These are phyloP conservation scores for Tichodroma muraria DNA, from an alignment of 2,113 vertebrate species.

Conservation along the genomic window DNA sequence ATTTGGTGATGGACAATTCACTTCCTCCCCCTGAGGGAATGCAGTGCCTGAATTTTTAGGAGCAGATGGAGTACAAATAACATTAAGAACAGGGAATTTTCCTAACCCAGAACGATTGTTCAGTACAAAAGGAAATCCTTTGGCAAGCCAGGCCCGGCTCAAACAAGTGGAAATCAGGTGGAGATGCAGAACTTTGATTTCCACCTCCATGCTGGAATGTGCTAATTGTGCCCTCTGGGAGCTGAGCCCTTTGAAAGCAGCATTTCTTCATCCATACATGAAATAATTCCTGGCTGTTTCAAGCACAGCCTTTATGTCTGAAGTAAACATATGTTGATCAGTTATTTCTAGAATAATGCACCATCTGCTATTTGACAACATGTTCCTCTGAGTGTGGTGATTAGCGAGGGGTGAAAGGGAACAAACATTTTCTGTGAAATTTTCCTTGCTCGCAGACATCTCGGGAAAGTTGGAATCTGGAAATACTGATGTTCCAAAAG, in stretches of 20 bases:
- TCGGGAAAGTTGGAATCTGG: not conserved
- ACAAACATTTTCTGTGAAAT: not conserved
- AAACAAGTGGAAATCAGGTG: not conserved
- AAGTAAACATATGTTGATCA: conserved; percentile 47
- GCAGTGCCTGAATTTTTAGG: not conserved
- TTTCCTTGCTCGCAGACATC: not conserved
- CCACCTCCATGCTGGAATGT: not conserved
- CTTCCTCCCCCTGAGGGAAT: not conserved
- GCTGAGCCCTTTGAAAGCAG: not conserved
- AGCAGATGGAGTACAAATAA: not conserved
- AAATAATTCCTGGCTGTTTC: not conserved
- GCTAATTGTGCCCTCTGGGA: conserved; percentile 56
- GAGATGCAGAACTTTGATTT: not conserved
- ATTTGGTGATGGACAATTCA: not conserved
- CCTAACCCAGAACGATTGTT: not conserved
- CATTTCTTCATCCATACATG: not conserved
- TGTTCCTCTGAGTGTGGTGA: not conserved
- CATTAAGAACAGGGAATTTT: not conserved
- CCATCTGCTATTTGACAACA: conserved; percentile 51
- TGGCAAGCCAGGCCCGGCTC: not conserved
- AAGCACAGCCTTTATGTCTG: not conserved
- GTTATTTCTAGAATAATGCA: conserved; percentile 18
- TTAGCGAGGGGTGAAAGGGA: not conserved
- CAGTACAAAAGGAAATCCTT: not conserved
- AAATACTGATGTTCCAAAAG: not conserved